Conservation (phyloP, 1,140 invertebrate species). For the Euura lappo region DNA sequence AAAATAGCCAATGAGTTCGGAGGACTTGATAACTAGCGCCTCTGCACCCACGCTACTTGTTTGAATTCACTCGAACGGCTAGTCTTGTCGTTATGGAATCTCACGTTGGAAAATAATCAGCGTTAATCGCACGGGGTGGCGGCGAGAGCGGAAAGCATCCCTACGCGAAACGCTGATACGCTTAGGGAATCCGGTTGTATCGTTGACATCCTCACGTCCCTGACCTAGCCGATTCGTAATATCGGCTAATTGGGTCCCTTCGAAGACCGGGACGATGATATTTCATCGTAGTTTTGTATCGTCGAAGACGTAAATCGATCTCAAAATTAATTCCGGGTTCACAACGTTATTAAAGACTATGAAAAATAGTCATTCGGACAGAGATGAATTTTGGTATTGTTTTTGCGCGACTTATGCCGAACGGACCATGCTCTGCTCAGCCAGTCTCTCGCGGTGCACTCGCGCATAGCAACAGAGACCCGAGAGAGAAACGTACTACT, state of each 20-base stretch:
- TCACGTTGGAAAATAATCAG: neutral
- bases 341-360: too few relatives aligned
- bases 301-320: too few relatives aligned
- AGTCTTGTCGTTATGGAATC: neutral
- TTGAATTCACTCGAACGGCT: neutral
- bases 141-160: neutral
- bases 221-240: neutral
- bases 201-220: neutral
- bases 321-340: too few relatives aligned
- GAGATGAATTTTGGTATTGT: neutral
- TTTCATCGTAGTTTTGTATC: too few relatives aligned
- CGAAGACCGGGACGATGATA: too few relatives aligned
- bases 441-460: conserved; percentile 34
- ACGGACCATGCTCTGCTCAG: neutral
- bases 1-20: neutral
- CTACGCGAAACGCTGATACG: neutral
- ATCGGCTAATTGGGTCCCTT: too few relatives aligned
- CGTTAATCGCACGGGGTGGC: neutral
- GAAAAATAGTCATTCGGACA: too few relatives aligned
- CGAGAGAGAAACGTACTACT: conserved; percentile 19
- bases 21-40: too few relatives aligned
- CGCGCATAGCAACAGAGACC: conserved; percentile 51
- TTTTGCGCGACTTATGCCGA: neutral
- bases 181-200: neutral
- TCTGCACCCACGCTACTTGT: neutral